phyloP scores from a whole-genome alignment of 2,888 invertebrate species.

The Dorcus parallelipipedus region DNA sequence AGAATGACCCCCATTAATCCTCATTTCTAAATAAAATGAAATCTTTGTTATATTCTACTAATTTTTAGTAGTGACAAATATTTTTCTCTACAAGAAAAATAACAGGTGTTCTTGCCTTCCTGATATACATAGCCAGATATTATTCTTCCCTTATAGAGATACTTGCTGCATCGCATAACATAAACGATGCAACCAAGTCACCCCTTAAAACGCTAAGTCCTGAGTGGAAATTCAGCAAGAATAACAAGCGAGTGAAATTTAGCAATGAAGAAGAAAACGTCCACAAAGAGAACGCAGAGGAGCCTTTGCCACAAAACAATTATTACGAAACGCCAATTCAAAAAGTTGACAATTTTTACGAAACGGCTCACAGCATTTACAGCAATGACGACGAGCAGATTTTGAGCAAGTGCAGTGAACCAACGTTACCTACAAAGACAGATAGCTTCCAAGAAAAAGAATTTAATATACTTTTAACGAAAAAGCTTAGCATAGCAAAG shows the following conservation, averaged over 20 bases:
- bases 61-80: no score
- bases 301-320: conserved; percentile 26
- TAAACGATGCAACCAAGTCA: conserved; percentile 50
- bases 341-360: conserved; percentile 55
- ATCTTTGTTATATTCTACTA: no score
- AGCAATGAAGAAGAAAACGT: conserved; percentile 37
- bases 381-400: conserved; percentile 75
- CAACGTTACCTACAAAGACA: conserved; percentile 19
- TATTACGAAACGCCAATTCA: conserved; percentile 50
- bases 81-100: no score
- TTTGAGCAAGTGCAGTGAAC: conserved; percentile 47
- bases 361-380: conserved; percentile 68
- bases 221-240: conserved; percentile 39
- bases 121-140: no score
- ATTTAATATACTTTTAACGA: conserved; percentile 50
- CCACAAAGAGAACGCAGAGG: conserved; percentile 20
- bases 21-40: no score
- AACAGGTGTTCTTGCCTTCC: no score
- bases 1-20: no score
- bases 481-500: conserved; percentile 54
- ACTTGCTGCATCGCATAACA: conserved; percentile 65
- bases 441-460: conserved; percentile 27
- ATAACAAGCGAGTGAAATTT: conserved; percentile 46
- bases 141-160: no score
- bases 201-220: conserved; percentile 47